phyloP scores from a whole-genome alignment of 2,888 invertebrate genomes.

The Mesoligia furuncula region DNA sequence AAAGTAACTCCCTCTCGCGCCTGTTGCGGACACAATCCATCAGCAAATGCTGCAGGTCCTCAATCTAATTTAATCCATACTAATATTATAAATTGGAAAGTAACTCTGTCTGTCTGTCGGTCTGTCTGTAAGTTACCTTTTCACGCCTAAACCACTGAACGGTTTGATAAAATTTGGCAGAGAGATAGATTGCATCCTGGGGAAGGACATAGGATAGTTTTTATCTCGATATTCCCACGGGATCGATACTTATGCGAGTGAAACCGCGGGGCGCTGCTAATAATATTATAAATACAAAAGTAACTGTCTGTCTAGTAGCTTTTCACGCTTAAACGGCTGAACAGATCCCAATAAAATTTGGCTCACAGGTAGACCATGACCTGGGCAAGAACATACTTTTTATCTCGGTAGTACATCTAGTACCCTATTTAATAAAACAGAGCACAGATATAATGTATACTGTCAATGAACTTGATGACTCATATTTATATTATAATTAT shows the following conservation, averaged over 20 bases:
- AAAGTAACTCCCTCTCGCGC: too few relatives aligned
- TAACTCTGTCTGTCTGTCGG: too few relatives aligned
- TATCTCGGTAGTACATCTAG: background rate
- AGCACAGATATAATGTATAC: constrained; percentile 30
- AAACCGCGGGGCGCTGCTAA: too few relatives aligned
- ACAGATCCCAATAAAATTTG: background rate
- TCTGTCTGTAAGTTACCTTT: background rate
- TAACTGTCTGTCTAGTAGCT: background rate
- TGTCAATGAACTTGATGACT: constrained; percentile 68
- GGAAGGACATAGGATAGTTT: too few relatives aligned
- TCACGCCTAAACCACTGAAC: background rate
- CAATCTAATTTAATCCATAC: too few relatives aligned
- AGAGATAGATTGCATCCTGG: too few relatives aligned
- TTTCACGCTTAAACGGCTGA: background rate
- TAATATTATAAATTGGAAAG: too few relatives aligned
- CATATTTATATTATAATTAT: constrained; percentile 35
- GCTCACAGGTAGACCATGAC: background rate
- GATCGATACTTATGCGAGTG: too few relatives aligned
- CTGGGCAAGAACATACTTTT: background rate
- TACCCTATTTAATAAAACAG: constrained; percentile 18
- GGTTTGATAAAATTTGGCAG: background rate
- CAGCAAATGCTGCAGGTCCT: too few relatives aligned
- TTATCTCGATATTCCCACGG: too few relatives aligned
- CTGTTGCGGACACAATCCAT: too few relatives aligned
- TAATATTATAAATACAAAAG: background rate